Conservation (phyloP, 2,113 vertebrate species). For the Cnemophilus loriae region DNA sequence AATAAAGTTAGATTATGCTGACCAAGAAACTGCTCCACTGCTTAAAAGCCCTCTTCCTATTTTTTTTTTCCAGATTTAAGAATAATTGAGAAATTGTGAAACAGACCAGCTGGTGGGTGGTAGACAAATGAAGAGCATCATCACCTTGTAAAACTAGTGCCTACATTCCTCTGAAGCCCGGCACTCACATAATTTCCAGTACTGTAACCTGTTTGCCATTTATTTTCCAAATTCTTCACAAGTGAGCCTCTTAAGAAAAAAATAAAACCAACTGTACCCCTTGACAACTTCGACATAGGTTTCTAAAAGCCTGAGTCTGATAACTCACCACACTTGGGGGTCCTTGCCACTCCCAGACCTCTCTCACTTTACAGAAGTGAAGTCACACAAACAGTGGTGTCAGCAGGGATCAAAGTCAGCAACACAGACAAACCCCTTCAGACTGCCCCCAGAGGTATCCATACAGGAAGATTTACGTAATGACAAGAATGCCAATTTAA, state of each 20-base stretch:
- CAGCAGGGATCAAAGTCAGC: background rate
- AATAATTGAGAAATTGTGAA: background rate
- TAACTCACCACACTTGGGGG: background rate
- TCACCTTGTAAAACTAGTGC: background rate
- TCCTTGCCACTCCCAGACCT: background rate
- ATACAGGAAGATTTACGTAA: background rate
- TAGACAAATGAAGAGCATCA: background rate
- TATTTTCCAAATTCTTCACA: background rate
- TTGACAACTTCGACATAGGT: background rate
- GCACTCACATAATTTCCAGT: background rate
- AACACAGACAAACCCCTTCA: background rate
- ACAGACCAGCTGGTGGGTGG: background rate
- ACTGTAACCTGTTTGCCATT: background rate
- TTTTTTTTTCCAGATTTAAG: background rate
- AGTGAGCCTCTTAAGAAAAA: background rate
- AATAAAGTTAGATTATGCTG: background rate
- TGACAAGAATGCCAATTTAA: background rate
- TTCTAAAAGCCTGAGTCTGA: background rate
- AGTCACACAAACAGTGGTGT: fast-evolving
- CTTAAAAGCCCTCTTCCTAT: background rate
- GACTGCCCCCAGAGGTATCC: fast-evolving
- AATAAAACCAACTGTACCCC: background rate
- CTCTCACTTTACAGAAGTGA: background rate
- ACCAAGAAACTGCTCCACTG: background rate
- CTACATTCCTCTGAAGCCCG: background rate